Evolutionary conservation across 2,797 vertebrate genomes (phyloP), one percentile per base, ranked within the genome.

Genomic region (Coregonus suidteri): DNA sequence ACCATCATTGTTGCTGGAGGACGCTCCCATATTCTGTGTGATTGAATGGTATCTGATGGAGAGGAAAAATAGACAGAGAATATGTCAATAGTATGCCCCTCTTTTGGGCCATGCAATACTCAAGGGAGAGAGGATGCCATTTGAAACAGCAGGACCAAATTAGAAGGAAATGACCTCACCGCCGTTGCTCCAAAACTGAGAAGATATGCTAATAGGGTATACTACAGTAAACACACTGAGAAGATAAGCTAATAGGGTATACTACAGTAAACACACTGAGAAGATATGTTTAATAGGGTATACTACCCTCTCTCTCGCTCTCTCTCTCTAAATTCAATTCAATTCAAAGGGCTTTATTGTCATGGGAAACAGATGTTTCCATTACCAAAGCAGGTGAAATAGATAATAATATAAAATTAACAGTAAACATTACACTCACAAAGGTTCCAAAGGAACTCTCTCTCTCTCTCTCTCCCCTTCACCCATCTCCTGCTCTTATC

Each of bases 1-100:
- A 85, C 89, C 90, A 87, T 84, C 88, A 89, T 88, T 88, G 87
- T 85, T 41, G 87, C 84, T 83, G 85, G 81, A 82, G 83, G 90
- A 90, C 88, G 76, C 87, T 88, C 88, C 86, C 91, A 90, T 91
- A 93, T 91, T 75, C 20, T 53, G 77, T 84, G 78, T 83, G 79
- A 77, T 82, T 88, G 88, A 90, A 88, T 87, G 87, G 82, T 93
- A 93, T 93, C 91, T 93, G 91, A 93, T 92, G 81, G 86, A 86
- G 86, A 87, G 78, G 77, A 85, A 89, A 88, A 11, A 47, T 11
- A 3, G 9, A 47, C 85, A 51, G 84, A 90, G 81, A 85, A 79
- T 66, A 87, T 90, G 84, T 89, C 88, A 87, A 90, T 82, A 90
- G 91, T 88, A 91, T 91, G 25, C 25, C 25, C 25, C 25, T 25